A percentile compares a stretch with the other conserved stretches of the same genome.
Evolutionary conservation across 2,797 vertebrate genomes (phyloP).

Genomic region (Squalus acanthias): DNA sequence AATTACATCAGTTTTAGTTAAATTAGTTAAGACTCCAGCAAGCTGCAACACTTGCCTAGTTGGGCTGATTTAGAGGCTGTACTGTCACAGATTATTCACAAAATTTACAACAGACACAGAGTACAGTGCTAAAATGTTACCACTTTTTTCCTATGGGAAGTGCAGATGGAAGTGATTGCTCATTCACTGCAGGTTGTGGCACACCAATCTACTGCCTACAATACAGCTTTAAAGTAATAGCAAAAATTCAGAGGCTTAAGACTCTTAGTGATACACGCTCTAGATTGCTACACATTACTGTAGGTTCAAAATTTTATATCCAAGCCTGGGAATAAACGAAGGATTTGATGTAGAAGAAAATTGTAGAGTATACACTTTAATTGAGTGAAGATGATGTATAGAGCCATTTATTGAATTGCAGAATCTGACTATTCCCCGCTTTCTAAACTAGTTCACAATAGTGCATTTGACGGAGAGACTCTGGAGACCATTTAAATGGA

Average conservation of each 20-base stretch:
- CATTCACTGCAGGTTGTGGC: background rate
- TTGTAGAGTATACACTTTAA: background rate
- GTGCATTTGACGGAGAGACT: background rate
- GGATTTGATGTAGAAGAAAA: background rate
- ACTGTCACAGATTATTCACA: background rate
- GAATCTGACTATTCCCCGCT: background rate
- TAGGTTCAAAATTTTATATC: background rate
- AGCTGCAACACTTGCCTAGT: background rate
- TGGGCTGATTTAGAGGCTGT: background rate
- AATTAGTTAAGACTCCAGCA: background rate
- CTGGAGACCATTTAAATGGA: slow-evolving; percentile 26
- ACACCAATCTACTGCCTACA: background rate
- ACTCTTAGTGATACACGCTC: background rate
- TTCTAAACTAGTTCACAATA: background rate
- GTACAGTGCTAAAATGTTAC: background rate
- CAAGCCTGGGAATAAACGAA: background rate
- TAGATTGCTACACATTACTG: background rate
- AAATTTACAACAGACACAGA: background rate
- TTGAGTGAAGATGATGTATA: background rate
- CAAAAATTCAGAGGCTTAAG: background rate
- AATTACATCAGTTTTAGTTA: background rate
- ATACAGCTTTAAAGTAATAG: background rate
- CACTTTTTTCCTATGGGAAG: background rate
- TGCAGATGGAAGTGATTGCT: background rate
- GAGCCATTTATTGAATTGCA: background rate